phyloP scores from a whole-genome alignment of 2,113 vertebrate genomes.

The Prionailurus viverrinus region DNA sequence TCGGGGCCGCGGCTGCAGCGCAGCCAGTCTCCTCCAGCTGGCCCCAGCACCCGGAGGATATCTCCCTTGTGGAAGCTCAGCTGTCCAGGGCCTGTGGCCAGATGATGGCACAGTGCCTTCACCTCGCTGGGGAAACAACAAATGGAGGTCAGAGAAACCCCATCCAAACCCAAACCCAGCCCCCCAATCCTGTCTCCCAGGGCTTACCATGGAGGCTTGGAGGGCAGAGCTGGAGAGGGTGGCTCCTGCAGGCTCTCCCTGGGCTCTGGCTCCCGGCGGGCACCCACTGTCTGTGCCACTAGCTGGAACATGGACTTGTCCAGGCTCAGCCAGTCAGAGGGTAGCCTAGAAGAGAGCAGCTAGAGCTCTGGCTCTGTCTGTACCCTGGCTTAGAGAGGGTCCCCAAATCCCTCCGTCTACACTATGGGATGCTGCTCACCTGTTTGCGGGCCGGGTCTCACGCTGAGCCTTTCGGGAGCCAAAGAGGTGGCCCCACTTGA shows the following conservation, averaged over 20 bases:
- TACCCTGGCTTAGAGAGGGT: background rate
- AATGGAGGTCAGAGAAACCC: constrained; percentile 53
- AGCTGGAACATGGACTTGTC: constrained; percentile 94
- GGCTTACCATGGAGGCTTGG: constrained; percentile 84
- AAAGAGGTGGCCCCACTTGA: constrained; percentile 89
- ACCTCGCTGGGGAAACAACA: constrained; percentile 89
- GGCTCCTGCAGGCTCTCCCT: constrained; percentile 31
- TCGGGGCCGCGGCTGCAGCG: constrained; percentile 90
- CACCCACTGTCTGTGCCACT: constrained; percentile 92
- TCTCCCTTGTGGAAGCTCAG: constrained; percentile 97
- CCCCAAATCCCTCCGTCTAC: rapidly evolving
- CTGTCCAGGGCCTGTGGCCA: constrained; percentile 94
- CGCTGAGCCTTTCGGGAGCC: constrained; percentile 85
- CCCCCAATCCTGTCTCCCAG: rapidly evolving
- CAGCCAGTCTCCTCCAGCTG: constrained; percentile 93
- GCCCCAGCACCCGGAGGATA: constrained; percentile 90
- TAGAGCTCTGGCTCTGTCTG: background rate
- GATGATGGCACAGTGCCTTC: constrained; percentile 94
- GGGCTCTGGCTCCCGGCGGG: constrained; percentile 88
- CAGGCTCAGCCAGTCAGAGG: constrained; percentile 95
- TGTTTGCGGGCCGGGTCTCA: constrained; percentile 87
- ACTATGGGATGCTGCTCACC: constrained; percentile 83
- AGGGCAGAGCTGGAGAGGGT: background rate
- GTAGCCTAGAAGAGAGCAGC: constrained; percentile 87
- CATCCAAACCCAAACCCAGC: background rate